These are phyloP conservation scores for Drosophila mimica DNA, from an alignment of 2,888 invertebrate genomes.

Conservation along the genomic window DNA sequence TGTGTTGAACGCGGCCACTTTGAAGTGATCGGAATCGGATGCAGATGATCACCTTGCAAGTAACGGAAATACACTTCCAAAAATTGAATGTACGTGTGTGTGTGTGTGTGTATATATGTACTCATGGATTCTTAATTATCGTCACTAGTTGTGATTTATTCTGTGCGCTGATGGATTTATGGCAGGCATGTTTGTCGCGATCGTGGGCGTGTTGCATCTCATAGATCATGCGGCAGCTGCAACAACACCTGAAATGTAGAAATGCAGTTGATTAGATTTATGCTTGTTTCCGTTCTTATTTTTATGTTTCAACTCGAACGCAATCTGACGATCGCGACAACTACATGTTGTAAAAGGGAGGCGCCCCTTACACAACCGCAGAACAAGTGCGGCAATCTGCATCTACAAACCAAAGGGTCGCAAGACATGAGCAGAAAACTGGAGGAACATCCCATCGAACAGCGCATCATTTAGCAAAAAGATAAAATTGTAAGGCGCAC, in stretches of 20 bases:
- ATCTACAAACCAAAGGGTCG: neutral
- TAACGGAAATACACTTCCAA: constrained; percentile 67
- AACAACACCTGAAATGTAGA: constrained; percentile 70
- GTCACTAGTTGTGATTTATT: constrained; percentile 70
- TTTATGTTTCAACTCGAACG: constrained; percentile 1
- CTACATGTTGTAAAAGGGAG: neutral
- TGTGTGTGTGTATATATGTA: constrained; percentile 15
- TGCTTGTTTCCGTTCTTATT: constrained; percentile 54
- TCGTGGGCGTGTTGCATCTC: constrained; percentile 57
- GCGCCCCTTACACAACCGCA: constrained; percentile 3
- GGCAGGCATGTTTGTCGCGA: constrained; percentile 63
- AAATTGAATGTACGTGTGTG: neutral
- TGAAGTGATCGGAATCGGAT: constrained; percentile 67
- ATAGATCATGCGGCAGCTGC: constrained; percentile 70
- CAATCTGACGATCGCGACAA: constrained; percentile 7
- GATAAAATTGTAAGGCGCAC: constrained; percentile 10
- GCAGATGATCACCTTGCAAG: constrained; percentile 73
- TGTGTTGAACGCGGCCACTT: constrained; percentile 54
- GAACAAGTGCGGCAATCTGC: constrained; percentile 23
- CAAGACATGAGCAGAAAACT: neutral
- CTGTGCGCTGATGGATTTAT: constrained; percentile 75
- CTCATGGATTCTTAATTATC: constrained; percentile 67
- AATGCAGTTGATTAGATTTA: constrained; percentile 68
- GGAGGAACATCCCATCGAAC: neutral
- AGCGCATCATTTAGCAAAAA: neutral